A percentile compares a stretch with the other conserved stretches of the same genome.
Evolutionary conservation across 2,797 vertebrate genomes (phyloP).

Genomic region (Epinephelus malabaricus): DNA sequence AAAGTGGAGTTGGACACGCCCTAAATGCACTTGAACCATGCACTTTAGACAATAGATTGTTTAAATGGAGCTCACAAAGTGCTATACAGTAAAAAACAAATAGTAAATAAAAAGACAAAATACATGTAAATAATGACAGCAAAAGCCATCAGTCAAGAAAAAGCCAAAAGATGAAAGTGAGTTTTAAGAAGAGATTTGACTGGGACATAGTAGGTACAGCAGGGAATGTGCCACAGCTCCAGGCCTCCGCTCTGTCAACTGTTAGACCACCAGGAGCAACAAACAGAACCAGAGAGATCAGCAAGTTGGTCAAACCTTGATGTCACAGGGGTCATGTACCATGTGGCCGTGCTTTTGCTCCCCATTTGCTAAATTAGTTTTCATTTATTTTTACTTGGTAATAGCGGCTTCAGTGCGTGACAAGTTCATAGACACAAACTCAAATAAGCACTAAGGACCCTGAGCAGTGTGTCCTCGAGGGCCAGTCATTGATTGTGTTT

Average conservation of each 20-base stretch:
- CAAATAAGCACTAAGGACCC: constrained; percentile 61
- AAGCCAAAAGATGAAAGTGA: too few relatives aligned
- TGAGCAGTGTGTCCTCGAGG: constrained; percentile 59
- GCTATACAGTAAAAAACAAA: too few relatives aligned
- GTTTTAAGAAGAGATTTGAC: too few relatives aligned
- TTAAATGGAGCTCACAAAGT: too few relatives aligned
- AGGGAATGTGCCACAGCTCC: constrained; percentile 41
- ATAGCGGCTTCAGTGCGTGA: constrained; percentile 77
- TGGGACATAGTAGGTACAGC: not conserved
- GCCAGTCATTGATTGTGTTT: constrained; percentile 78
- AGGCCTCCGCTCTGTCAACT: constrained; percentile 75
- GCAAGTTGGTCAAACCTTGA: constrained; percentile 70
- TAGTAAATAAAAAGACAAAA: too few relatives aligned
- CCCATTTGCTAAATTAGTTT: constrained; percentile 79
- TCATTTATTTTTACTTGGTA: constrained; percentile 85
- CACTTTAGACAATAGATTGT: too few relatives aligned
- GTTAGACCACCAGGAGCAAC: constrained; percentile 80
- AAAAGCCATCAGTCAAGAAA: too few relatives aligned
- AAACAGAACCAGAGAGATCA: constrained; percentile 78
- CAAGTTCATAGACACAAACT: constrained; percentile 72
- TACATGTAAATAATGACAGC: too few relatives aligned
- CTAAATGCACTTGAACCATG: too few relatives aligned
- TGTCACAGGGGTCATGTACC: constrained; percentile 77
- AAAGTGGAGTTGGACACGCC: too few relatives aligned
- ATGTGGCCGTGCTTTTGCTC: constrained; percentile 79